Conservation (phyloP, 2,113 vertebrate species). For the Microcebus tavaratra region DNA sequence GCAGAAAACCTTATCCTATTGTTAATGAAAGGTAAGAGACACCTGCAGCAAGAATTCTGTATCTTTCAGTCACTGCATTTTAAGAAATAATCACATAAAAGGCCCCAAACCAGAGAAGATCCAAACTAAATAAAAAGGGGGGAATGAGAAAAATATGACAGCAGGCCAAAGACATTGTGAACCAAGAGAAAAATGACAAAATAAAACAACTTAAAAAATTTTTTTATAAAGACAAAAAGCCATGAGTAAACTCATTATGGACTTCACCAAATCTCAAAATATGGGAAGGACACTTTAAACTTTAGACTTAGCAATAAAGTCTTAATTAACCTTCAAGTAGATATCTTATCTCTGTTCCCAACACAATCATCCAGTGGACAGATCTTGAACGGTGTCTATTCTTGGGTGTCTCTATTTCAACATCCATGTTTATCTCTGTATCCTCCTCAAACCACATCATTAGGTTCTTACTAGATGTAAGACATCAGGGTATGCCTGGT, state of each 20-base stretch:
- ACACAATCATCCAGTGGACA: not conserved
- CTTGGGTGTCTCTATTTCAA: not conserved
- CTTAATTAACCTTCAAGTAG: not conserved
- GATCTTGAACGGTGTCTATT: not conserved
- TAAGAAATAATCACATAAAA: slow-evolving; percentile 6
- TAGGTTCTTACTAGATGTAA: not conserved
- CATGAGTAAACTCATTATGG: not conserved
- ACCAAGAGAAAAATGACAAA: not conserved
- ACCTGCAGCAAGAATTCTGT: not conserved
- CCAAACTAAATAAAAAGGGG: not conserved
- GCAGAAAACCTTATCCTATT: not conserved
- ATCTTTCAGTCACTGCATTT: not conserved
- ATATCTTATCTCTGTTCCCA: not conserved
- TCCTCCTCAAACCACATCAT: not conserved
- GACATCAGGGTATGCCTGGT: not conserved
- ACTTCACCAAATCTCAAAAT: not conserved
- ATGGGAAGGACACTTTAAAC: not conserved
- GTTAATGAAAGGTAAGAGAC: not conserved
- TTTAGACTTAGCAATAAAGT: not conserved
- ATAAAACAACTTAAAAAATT: not conserved
- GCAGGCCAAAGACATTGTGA: not conserved
- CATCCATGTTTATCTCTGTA: not conserved
- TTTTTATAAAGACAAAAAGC: not conserved
- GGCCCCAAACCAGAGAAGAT: not conserved
- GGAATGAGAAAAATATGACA: not conserved